A percentile compares a stretch with the other conserved stretches of the same genome.
phyloP scores from a whole-genome alignment of 2,113 vertebrate species.

The Ciconia stormi region DNA sequence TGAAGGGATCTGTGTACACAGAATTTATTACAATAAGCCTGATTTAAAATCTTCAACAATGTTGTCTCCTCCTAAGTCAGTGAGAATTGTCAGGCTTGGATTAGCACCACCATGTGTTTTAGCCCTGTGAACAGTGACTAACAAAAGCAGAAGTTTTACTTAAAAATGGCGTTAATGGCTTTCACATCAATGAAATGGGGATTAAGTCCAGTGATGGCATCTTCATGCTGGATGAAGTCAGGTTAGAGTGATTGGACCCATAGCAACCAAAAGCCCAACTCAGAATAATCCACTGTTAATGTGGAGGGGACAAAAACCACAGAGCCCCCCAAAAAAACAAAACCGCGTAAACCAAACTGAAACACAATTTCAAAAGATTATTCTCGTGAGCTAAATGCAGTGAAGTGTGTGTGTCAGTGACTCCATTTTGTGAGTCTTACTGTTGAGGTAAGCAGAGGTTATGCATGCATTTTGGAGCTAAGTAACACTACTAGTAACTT shows the following conservation, averaged over 20 bases:
- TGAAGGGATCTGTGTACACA: not conserved
- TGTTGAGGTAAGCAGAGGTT: not conserved
- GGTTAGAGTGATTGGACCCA: not conserved
- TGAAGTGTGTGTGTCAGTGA: not conserved
- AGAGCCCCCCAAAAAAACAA: not conserved
- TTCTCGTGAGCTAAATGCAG: not conserved
- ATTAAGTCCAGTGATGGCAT: not conserved
- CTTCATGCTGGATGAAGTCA: not conserved
- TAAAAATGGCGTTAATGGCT: not conserved
- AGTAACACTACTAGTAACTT: not conserved
- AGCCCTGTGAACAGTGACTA: not conserved
- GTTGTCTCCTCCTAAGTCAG: not conserved
- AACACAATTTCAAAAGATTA: not conserved
- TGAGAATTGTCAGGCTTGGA: not conserved
- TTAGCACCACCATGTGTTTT: not conserved
- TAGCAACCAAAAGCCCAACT: not conserved
- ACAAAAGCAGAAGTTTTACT: not conserved
- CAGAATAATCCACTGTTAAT: not conserved
- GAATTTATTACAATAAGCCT: not conserved
- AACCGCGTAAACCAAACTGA: not conserved
- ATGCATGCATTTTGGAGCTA: not conserved
- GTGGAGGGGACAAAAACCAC: accelerated
- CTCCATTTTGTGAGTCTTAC: constrained; percentile 10
- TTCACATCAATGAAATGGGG: not conserved
- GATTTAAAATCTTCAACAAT: not conserved